Percentiles rank a stretch among this genome's conserved stretches.
phyloP scores from a whole-genome alignment of 2,888 invertebrate species.

The Lymantria dispar region DNA sequence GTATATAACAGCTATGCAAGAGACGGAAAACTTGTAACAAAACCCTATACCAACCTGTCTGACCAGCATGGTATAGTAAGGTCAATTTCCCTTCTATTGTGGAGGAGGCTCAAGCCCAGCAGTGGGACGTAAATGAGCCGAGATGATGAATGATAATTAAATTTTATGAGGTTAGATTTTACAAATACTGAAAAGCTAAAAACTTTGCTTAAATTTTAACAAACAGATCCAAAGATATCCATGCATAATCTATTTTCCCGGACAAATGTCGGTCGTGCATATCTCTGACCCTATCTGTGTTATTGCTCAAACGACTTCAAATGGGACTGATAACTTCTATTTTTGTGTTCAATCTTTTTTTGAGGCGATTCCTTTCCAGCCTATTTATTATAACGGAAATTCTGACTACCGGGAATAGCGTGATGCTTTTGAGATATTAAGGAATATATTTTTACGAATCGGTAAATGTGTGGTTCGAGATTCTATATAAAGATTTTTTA shows the following conservation, averaged over 20 bases:
- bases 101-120: no score
- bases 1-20: no score
- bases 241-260: slow-evolving; percentile 42
- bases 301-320: slow-evolving; percentile 42
- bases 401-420: background rate
- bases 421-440: background rate
- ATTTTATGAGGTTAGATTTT: no score
- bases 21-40: no score
- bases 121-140: no score
- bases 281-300: slow-evolving; percentile 49
- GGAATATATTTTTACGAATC: background rate
- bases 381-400: slow-evolving; percentile 7
- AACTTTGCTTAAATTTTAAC: background rate
- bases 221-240: background rate
- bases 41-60: no score
- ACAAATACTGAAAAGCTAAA: no score
- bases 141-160: no score
- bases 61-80: no score
- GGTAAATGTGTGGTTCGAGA: background rate
- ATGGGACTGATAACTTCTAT: slow-evolving; percentile 34
- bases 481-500: background rate
- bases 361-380: slow-evolving; percentile 11
- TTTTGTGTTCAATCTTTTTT: slow-evolving; percentile 27
- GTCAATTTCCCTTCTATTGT: no score
- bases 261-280: slow-evolving; percentile 29